Evolutionary conservation across 2,113 vertebrate genomes (phyloP), one percentile per base, ranked within the genome.

Genomic region (Halichoeres trimaculatus): DNA sequence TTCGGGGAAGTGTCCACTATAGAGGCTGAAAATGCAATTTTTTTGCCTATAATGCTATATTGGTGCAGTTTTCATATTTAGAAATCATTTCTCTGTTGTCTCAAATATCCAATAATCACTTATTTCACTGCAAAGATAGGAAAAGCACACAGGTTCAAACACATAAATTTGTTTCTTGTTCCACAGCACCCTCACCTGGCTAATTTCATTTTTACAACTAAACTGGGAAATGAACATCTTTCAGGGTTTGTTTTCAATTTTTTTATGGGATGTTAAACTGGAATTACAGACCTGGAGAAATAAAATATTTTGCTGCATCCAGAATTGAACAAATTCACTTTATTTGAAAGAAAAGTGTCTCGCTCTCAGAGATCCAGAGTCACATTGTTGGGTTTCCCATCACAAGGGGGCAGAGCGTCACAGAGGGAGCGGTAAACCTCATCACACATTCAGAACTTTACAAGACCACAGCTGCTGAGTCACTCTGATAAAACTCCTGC

Each of bases 361-460:
- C 13, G 4, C 16, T 13, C 6, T 41, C 36, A 60, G 22, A 51
- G 4, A 19, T 58, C 7, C 12, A 17, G 1, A 58, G 8, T 8
- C 23, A 3, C 53, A 10, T 13, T 38, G 2, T 53, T 48, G 4
- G 11, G 14, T 57, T 22, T 75, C 1, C 30, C 10, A 23, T 76
- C 89, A 89, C 89, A 80, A 91, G 90, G 53, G 83, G 86, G 90
- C 87, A 89, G 85, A 85, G 36, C 41, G 7, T 70, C 63, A 60
- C 59, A 62, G 6, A 22, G 73, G 53, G 72, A 22, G 22, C 58
- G 38, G 17, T 2, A 8, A 43, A 38, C 26, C 5, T 2, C 0
- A 0, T 68, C 64, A 50, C 35, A 59, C 77, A 68, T 58, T 26
- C 14, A 47, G 53, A 20, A 23, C 38, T 55, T 60, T 36, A 40